Evolutionary conservation across 2,888 invertebrate genomes (phyloP).

Genomic region (Sylvicola cinctus): DNA sequence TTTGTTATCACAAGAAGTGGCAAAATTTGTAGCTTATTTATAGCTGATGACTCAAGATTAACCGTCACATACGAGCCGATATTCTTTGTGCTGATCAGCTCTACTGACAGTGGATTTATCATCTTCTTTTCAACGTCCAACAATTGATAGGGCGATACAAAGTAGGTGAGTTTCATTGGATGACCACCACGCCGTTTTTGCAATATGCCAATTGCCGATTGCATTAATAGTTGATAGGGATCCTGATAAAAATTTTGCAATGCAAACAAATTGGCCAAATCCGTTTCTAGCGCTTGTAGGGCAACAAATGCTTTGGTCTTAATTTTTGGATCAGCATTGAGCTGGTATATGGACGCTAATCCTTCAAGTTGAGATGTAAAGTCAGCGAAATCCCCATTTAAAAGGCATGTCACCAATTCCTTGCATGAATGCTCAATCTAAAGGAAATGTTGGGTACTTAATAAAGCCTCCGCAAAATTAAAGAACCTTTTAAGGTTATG

Average conservation of each 20-base stretch:
- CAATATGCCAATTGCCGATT: conserved; percentile 73
- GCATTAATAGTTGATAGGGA: conserved; percentile 47
- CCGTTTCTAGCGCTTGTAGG: conserved; percentile 76
- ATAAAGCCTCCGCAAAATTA: too few relatives aligned
- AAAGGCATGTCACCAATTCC: conserved; percentile 66
- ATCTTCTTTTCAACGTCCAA: conserved; percentile 54
- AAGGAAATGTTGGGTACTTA: conserved; percentile 7
- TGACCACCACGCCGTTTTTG: conserved; percentile 72
- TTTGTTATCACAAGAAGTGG: conserved; percentile 18
- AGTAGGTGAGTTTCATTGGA: conserved; percentile 85
- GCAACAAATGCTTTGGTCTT: conserved; percentile 88
- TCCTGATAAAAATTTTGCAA: conserved; percentile 53
- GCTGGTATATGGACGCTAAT: conserved; percentile 74
- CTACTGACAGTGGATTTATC: conserved; percentile 52
- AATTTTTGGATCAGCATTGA: conserved; percentile 86
- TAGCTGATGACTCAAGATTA: conserved; percentile 71
- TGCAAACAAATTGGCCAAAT: conserved; percentile 62
- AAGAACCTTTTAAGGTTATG: neutral
- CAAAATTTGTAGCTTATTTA: conserved; percentile 34
- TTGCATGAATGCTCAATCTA: conserved; percentile 63
- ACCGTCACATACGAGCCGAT: conserved; percentile 78
- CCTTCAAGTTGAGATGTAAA: conserved; percentile 86
- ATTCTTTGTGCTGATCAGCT: conserved; percentile 43
- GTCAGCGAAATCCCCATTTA: conserved; percentile 73
- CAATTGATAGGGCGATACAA: conserved; percentile 82